Evolutionary conservation across 2,888 invertebrate genomes (phyloP).

Genomic region (Thecocarcelia acutangulata): DNA sequence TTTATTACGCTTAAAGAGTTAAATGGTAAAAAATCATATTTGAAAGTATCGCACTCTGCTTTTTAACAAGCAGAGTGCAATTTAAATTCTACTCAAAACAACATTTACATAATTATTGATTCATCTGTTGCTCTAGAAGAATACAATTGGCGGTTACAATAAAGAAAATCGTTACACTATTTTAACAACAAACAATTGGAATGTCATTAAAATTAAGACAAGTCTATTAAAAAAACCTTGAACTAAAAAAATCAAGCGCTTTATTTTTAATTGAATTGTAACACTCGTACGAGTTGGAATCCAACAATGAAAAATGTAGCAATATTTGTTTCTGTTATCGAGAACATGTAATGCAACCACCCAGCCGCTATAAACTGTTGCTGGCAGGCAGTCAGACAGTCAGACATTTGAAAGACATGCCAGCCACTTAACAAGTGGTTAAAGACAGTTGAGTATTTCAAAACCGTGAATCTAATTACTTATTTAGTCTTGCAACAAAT

Average conservation of each 20-base stretch:
- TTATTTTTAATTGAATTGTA: constrained; percentile 56
- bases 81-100: background rate
- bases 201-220: constrained; percentile 51
- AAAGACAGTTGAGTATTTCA: background rate
- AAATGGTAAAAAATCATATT: too few species aligned
- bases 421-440: constrained; percentile 40
- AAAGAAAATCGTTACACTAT: constrained; percentile 11
- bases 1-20: too few species aligned
- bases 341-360: constrained; percentile 30
- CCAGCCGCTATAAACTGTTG: constrained; percentile 34
- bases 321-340: constrained; percentile 8
- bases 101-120: constrained; percentile 31
- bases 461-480: background rate
- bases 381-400: background rate
- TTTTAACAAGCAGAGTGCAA: too few species aligned
- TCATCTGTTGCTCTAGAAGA: background rate
- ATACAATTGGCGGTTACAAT: background rate
- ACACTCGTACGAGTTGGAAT: constrained; percentile 14
- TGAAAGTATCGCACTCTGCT: too few species aligned
- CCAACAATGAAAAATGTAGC: constrained; percentile 23
- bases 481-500: constrained; percentile 17
- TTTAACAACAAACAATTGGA: constrained; percentile 51
- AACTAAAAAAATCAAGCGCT: constrained; percentile 37
- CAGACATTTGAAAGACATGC: constrained; percentile 48
- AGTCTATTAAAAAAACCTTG: constrained; percentile 30